phyloP scores from a whole-genome alignment of 2,797 vertebrate species.

The Neosilurus hyrtlii region DNA sequence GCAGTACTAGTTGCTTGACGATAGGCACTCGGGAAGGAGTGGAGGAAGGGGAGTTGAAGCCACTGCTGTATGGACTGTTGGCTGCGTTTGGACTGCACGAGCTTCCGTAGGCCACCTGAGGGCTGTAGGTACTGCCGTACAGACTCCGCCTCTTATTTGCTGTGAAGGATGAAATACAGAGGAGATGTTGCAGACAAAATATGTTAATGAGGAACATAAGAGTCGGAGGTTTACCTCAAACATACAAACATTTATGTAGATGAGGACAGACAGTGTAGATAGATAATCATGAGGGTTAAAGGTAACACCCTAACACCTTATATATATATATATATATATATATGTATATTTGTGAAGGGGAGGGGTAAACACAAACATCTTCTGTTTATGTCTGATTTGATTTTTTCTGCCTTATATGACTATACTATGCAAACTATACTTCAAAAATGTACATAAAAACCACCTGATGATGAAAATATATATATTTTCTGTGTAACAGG shows the following conservation, averaged over 20 bases:
- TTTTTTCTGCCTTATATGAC: too few species aligned
- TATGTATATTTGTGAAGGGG: too few species aligned
- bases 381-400: too few species aligned
- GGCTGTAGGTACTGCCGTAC: slow-evolving; percentile 86
- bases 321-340: too few species aligned
- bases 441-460: too few species aligned
- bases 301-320: too few species aligned
- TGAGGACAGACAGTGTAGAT: too few species aligned
- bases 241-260: not conserved
- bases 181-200: not conserved
- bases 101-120: slow-evolving; percentile 77
- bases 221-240: not conserved
- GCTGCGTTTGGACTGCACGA: slow-evolving; percentile 87
- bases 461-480: too few species aligned
- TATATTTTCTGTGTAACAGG: too few species aligned
- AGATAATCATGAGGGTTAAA: too few species aligned
- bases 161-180: slow-evolving; percentile 55
- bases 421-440: too few species aligned
- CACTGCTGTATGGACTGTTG: slow-evolving; percentile 92
- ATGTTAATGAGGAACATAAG: not conserved
- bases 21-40: slow-evolving; percentile 87
- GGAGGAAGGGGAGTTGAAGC: slow-evolving; percentile 94
- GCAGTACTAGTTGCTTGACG: slow-evolving; percentile 88
- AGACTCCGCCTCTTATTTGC: slow-evolving; percentile 90
- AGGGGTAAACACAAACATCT: too few species aligned